Evolutionary conservation across 2,113 vertebrate genomes (phyloP), one percentile per base, ranked within the genome.

Genomic region (Embiotoca jacksoni): DNA sequence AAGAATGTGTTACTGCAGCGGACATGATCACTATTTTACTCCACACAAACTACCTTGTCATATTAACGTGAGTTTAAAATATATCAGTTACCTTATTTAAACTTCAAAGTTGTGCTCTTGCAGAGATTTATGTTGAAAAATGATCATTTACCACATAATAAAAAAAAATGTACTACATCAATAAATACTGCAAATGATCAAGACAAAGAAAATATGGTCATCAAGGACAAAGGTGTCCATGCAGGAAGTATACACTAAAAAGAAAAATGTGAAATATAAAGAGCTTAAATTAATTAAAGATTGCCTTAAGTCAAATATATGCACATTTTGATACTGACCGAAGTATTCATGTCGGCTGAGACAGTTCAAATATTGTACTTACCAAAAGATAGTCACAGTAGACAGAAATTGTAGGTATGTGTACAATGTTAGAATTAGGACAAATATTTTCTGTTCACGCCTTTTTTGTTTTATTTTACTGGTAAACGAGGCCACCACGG

Each of bases 341-440:
- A 71, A 59, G 63, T 39, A 52, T 16, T 4, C 32, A 72, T 49
- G 35, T 70, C 33, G 66, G 55, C 15, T 13, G 10, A 75, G 74
- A 58, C 47, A 75, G 70, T 61, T 78, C 57, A 78, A 83, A 49
- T 71, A 44, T 23, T 72, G 68, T 89, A 89, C 86, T 91, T 86
- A 88, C 83, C 86, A 88, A 75, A 75, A 78, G 77, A 73, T 58
- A 69, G 83, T 64, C 84, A 62, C 75, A 72, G 69, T 68, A 50
- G 80, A 62, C 46, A 69, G 33, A 72, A 9, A 31, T 30, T 55
- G 23, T 55, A 31, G 30, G 53, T 11, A 32, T 36, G 1, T 35
- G 5, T 35, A 35, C 33, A 36, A 1, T 33, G 32, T 58, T 15
- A 41, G 23, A 23, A 23, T 23, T 23, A 23, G 23, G 23, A 23